phyloP scores from a whole-genome alignment of 2,888 invertebrate species.

The Uloborus plumipes region DNA sequence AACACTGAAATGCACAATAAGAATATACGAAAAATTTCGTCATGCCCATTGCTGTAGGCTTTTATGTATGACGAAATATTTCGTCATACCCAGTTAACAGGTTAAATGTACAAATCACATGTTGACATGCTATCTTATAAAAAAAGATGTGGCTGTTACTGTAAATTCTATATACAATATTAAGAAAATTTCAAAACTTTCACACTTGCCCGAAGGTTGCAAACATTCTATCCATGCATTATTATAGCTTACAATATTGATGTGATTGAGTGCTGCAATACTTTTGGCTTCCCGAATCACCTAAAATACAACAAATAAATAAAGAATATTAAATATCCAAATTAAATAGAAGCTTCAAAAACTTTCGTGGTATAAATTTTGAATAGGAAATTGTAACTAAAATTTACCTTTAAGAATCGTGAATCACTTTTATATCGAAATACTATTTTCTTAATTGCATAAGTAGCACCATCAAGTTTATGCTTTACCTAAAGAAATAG shows the following conservation, averaged over 20 bases:
- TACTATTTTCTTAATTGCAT: constrained; percentile 92
- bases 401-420: constrained; percentile 67
- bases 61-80: too few species aligned
- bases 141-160: too few species aligned
- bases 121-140: too few species aligned
- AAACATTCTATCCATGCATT: constrained; percentile 92
- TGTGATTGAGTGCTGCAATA: constrained; percentile 92
- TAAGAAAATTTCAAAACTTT: too few species aligned
- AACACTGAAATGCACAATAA: too few species aligned
- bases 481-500: constrained; percentile 77
- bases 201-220: constrained; percentile 6
- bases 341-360: background rate
- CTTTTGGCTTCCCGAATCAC: constrained; percentile 94
- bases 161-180: too few species aligned
- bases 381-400: constrained; percentile 73
- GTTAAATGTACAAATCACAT: too few species aligned
- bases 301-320: constrained; percentile 7
- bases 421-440: constrained; percentile 70
- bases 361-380: constrained; percentile 72
- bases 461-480: constrained; percentile 90
- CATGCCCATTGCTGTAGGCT: too few species aligned
- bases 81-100: too few species aligned
- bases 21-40: too few species aligned
- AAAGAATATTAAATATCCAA: too few species aligned
- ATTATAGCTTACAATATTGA: constrained; percentile 94